phyloP scores from a whole-genome alignment of 2,888 invertebrate genomes.

The Hofmannophila pseudospretella region DNA sequence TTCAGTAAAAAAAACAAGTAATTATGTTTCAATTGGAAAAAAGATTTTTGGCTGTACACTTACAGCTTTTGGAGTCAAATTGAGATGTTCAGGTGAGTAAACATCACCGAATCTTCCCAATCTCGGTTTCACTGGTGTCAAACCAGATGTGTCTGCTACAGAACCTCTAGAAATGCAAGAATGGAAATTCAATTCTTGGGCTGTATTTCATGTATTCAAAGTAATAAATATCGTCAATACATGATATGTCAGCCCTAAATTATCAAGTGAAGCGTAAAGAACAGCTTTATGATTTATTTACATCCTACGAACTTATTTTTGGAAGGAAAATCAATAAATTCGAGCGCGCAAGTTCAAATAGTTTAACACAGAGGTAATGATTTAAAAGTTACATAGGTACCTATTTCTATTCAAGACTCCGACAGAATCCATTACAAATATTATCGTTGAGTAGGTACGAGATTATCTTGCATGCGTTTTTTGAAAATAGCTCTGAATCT shows the following conservation, averaged over 20 bases:
- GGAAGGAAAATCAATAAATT: conserved; percentile 72
- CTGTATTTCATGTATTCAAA: neutral
- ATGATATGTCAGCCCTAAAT: neutral
- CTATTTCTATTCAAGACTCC: conserved; percentile 34
- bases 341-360: conserved; percentile 71
- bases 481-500: conserved; percentile 3
- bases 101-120: conserved; percentile 62
- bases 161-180: conserved; percentile 31
- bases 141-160: conserved; percentile 35
- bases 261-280: conserved; percentile 5
- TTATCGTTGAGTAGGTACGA: neutral
- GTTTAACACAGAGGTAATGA: conserved; percentile 13
- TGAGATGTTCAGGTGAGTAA: conserved; percentile 71
- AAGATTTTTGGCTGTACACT: conserved; percentile 26
- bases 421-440: conserved; percentile 37
- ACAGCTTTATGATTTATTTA: conserved; percentile 70
- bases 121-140: conserved; percentile 58
- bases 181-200: conserved; percentile 11
- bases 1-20: neutral
- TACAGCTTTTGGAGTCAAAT: conserved; percentile 64
- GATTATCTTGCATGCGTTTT: no score
- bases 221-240: neutral
- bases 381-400: conserved; percentile 26
- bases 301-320: conserved; percentile 69
- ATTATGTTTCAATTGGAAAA: neutral